Percentiles rank a stretch among this genome's conserved stretches.
phyloP scores from a whole-genome alignment of 2,797 vertebrate genomes.

The Pteronotus mesoamericanus region DNA sequence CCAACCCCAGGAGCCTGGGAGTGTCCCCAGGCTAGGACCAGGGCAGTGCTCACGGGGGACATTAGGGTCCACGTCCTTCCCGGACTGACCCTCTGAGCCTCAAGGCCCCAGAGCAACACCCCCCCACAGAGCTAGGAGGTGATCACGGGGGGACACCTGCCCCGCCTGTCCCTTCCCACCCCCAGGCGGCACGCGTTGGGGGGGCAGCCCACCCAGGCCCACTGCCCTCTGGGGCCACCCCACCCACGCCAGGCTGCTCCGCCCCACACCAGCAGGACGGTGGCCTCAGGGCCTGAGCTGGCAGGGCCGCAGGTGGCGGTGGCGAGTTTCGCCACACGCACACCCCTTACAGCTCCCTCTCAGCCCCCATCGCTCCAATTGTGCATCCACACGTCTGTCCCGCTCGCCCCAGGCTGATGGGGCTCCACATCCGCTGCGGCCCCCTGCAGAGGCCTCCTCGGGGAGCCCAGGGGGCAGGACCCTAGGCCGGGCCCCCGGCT shows the following conservation, averaged over 20 bases:
- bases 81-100: not conserved
- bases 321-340: no score
- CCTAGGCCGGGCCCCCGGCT: not conserved
- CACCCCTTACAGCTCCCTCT: not conserved
- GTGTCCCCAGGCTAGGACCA: not conserved
- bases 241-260: not conserved
- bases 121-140: not conserved
- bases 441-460: accelerated
- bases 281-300: not conserved
- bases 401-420: no score
- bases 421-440: no score
- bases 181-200: not conserved
- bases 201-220: not conserved
- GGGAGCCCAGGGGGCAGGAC: not conserved
- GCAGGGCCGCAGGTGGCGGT: not conserved
- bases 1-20: not conserved
- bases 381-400: accelerated
- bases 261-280: not conserved
- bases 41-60: no score
- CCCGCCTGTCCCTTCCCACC: not conserved
- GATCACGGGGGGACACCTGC: accelerated
- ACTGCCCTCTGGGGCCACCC: no score
- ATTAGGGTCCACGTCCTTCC: not conserved
- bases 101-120: no score
- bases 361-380: not conserved